phyloP scores from a whole-genome alignment of 2,797 vertebrate species.

The Phrynocephalus guinanensis region DNA sequence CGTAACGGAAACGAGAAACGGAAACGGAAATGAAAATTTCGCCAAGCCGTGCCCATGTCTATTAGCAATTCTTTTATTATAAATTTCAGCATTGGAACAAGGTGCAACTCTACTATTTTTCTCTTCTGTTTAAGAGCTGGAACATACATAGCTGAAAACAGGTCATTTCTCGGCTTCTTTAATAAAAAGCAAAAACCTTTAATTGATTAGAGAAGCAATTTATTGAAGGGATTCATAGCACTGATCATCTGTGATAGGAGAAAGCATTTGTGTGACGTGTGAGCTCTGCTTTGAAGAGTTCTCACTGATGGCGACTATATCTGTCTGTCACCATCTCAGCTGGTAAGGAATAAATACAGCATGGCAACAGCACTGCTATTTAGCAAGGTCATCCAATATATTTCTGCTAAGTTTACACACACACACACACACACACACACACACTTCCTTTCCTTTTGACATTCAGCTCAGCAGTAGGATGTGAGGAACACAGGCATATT shows the following conservation, averaged over 20 bases:
- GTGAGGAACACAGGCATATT: slow-evolving; percentile 10
- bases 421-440: no score
- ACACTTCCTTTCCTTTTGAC: background rate
- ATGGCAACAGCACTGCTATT: background rate
- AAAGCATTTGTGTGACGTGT: background rate
- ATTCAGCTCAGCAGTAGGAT: background rate
- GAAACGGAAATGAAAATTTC: no score
- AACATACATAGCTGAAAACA: background rate
- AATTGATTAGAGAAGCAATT: background rate
- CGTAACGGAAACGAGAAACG: no score
- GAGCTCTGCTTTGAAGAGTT: background rate
- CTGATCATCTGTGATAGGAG: background rate
- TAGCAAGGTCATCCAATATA: slow-evolving; percentile 22
- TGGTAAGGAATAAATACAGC: background rate
- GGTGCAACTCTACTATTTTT: background rate
- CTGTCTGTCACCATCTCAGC: background rate
- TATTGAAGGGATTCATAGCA: background rate
- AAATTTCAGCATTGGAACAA: background rate
- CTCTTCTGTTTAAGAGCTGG: background rate
- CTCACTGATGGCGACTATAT: background rate
- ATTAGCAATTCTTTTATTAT: no score
- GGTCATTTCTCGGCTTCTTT: background rate
- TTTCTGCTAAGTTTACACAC: background rate
- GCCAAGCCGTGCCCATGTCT: no score
- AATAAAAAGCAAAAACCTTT: background rate